These are phyloP conservation scores for Camponotus floridanus DNA, from an alignment of 1,140 invertebrate species.

Conservation along the genomic window DNA sequence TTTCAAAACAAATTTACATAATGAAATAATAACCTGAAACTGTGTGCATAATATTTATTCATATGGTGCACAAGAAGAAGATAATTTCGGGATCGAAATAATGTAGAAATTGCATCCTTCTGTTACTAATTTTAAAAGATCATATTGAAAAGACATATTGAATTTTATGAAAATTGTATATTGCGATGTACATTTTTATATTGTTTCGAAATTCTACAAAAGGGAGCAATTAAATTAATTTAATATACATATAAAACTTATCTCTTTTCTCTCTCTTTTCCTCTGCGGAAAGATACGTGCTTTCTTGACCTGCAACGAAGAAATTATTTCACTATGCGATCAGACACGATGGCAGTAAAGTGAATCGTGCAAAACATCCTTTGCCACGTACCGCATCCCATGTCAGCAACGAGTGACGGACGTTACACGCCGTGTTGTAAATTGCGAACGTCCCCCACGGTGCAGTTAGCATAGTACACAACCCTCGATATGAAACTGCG, in stretches of 20 bases:
- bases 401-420: constrained; percentile 61
- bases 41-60: neutral
- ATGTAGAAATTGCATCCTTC: neutral
- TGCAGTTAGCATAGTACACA: constrained; percentile 58
- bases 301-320: constrained; percentile 15
- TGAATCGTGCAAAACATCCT: constrained; percentile 63
- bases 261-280: neutral
- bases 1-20: too few relatives aligned
- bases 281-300: neutral
- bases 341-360: constrained; percentile 56
- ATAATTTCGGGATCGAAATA: neutral
- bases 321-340: constrained; percentile 25
- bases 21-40: neutral
- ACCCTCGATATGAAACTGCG: constrained; percentile 58
- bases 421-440: constrained; percentile 61
- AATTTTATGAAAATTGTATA: neutral
- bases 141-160: too few relatives aligned
- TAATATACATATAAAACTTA: too few relatives aligned
- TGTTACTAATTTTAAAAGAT: neutral
- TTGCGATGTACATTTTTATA: neutral
- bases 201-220: neutral
- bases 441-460: constrained; percentile 58
- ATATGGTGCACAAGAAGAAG: neutral
- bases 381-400: constrained; percentile 53
- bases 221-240: neutral